Percentiles rank a stretch among this genome's conserved stretches.
phyloP scores from a whole-genome alignment of 2,797 vertebrate species.

The Parotocinclus haroldoi region DNA sequence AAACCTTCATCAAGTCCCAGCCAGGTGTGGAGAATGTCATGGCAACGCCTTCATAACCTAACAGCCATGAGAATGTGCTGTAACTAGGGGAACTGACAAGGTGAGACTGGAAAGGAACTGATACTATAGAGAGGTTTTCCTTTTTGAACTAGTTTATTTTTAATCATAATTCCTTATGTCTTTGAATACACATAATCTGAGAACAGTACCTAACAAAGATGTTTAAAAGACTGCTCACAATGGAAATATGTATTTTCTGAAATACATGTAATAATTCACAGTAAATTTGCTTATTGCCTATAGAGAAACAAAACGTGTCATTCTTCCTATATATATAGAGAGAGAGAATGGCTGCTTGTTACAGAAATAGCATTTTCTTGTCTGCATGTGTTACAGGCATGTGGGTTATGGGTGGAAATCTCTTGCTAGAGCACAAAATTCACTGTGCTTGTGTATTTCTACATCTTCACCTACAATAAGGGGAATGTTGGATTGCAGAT shows the following conservation, averaged over 20 bases:
- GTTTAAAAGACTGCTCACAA: neutral
- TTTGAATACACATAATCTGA: too few relatives aligned
- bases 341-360: slow-evolving; percentile 14
- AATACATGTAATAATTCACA: slow-evolving; percentile 10
- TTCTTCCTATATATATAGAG: neutral
- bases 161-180: neutral
- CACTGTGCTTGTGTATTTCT: slow-evolving; percentile 12
- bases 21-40: slow-evolving; percentile 31
- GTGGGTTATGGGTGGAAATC: slow-evolving; percentile 29
- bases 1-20: slow-evolving; percentile 4
- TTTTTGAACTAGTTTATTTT: neutral
- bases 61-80: slow-evolving; percentile 28
- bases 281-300: neutral
- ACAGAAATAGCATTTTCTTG: slow-evolving; percentile 25
- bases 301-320: slow-evolving; percentile 12
- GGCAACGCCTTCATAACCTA: slow-evolving; percentile 43
- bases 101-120: slow-evolving; percentile 6
- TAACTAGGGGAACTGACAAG: slow-evolving; percentile 43
- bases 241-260: neutral
- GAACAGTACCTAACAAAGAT: too few relatives aligned
- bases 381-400: slow-evolving; percentile 31
- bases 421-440: slow-evolving; percentile 24
- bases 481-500: neutral
- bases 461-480: slow-evolving; percentile 5
- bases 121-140: slow-evolving; percentile 3